These are phyloP conservation scores for Drosophila nebulosa DNA, from an alignment of 1,140 invertebrate genomes.

Conservation along the genomic window DNA sequence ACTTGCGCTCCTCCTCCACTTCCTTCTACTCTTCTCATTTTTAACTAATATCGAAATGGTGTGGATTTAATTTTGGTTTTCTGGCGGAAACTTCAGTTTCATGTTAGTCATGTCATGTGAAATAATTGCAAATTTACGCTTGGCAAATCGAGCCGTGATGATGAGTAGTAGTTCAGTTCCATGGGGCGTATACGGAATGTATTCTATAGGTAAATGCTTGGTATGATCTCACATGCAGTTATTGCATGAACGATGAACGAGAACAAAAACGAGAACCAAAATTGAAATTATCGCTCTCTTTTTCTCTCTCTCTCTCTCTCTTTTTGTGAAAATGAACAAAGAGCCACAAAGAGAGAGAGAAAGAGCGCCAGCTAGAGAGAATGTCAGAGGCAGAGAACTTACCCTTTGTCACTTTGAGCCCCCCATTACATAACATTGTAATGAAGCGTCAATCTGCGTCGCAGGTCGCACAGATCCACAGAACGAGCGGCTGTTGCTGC, in stretches of 20 bases:
- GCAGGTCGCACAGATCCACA: constrained; percentile 38
- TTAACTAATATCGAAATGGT: neutral
- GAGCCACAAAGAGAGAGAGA: neutral
- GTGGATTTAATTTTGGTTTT: constrained; percentile 5
- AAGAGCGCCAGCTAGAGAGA: constrained; percentile 12
- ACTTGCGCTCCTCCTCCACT: neutral
- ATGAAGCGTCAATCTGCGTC: constrained; percentile 76
- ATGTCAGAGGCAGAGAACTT: neutral
- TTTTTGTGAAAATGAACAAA: neutral
- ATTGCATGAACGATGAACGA: constrained; percentile 60
- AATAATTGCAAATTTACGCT: constrained; percentile 70
- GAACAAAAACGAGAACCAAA: constrained; percentile 50
- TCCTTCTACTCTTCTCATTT: neutral
- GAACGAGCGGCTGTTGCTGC: constrained; percentile 16
- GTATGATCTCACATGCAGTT: constrained; percentile 75
- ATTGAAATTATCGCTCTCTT: too few species aligned
- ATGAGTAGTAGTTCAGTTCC: constrained; percentile 58
- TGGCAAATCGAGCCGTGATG: constrained; percentile 46
- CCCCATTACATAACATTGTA: constrained; percentile 56
- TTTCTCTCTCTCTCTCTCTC: too few species aligned
- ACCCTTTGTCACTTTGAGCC: constrained; percentile 44
- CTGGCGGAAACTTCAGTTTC: constrained; percentile 33
- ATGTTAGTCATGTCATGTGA: constrained; percentile 63
- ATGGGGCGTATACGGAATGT: constrained; percentile 69
- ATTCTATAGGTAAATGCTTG: constrained; percentile 34